These are phyloP conservation scores for Allolobophora icterica DNA, from an alignment of 2,888 invertebrate species.

Conservation along the genomic window DNA sequence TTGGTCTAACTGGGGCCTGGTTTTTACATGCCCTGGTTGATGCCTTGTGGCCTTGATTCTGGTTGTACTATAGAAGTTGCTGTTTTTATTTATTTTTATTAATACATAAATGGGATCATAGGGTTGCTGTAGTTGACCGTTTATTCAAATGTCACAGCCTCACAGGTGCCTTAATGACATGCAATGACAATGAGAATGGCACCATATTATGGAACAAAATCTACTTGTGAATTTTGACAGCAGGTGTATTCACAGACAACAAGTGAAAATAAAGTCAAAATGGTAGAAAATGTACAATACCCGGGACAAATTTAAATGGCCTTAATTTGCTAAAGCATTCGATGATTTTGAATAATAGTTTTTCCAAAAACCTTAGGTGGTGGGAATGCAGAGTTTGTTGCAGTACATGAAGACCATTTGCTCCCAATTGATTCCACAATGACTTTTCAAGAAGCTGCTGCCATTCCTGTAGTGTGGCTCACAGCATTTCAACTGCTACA, in stretches of 20 bases:
- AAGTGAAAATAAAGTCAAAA: not conserved
- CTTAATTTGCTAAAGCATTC: not conserved
- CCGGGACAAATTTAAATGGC: not conserved
- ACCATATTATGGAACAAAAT: no score
- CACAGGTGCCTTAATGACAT: not conserved
- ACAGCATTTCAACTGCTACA: slow-evolving; percentile 65
- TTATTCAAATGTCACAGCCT: not conserved
- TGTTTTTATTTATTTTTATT: no score
- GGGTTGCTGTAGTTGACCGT: not conserved
- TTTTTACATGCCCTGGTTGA: no score
- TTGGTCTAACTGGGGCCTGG: no score
- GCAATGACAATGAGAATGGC: not conserved
- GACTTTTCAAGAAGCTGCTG: slow-evolving; percentile 59
- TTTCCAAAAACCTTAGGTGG: slow-evolving; percentile 55
- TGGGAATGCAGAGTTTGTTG: slow-evolving; percentile 66
- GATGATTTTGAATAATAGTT: not conserved
- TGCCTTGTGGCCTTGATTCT: no score
- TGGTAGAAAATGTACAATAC: not conserved
- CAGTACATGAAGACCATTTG: slow-evolving; percentile 56
- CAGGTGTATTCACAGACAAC: no score
- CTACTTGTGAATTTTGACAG: not conserved
- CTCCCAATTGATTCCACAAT: slow-evolving; percentile 57
- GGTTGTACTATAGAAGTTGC: no score
- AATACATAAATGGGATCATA: no score
- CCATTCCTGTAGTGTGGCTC: slow-evolving; percentile 66